Conservation (phyloP, 2,797 vertebrate species). For the Tauraco hartlaubi region DNA sequence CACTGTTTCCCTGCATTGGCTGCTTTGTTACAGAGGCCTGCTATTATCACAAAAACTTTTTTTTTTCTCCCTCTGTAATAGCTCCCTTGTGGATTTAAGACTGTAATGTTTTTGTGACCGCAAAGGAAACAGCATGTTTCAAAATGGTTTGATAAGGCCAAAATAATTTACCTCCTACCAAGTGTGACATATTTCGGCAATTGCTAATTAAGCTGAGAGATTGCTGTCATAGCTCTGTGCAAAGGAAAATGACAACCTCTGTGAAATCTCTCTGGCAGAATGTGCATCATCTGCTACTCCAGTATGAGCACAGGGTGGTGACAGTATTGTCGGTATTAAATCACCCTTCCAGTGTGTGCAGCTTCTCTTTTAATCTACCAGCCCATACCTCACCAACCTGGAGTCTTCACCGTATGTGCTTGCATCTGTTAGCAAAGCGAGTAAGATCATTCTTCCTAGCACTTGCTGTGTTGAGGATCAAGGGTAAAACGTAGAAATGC, state of each 20-base stretch:
- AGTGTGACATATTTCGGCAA: conserved; percentile 5
- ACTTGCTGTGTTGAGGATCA: neutral
- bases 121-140: neutral
- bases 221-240: neutral
- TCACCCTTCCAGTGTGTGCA: neutral
- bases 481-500: neutral
- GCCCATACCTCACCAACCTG: neutral
- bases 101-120: conserved; percentile 15
- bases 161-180: conserved; percentile 39
- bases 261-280: conserved; percentile 1
- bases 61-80: neutral
- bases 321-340: neutral
- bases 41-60: neutral
- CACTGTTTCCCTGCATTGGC: neutral
- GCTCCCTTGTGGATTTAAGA: neutral
- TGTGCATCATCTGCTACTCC: neutral
- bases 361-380: neutral
- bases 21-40: neutral
- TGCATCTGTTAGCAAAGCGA: neutral
- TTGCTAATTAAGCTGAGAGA: conserved; percentile 16
- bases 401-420: neutral
- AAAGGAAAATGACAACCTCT: conserved; percentile 6
- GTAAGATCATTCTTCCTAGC: neutral
- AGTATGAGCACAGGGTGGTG: neutral
- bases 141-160: conserved; percentile 24